Conservation (phyloP, 2,113 vertebrate genomes). For the Dermatemys mawii region DNA sequence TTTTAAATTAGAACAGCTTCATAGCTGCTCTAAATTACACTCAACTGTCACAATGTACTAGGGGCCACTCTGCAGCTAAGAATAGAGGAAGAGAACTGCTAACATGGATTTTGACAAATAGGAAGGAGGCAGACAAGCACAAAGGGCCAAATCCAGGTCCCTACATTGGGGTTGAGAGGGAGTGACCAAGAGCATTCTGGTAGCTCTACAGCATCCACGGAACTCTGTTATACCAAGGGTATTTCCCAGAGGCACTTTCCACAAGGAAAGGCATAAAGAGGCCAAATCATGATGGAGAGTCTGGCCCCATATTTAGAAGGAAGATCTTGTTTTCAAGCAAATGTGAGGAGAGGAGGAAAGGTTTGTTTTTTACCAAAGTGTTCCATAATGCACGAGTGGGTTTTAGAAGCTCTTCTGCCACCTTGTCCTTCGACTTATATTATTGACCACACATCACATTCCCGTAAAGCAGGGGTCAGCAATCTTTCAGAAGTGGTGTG, state of each 20-base stretch:
- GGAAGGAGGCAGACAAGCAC: neutral
- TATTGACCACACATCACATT: neutral
- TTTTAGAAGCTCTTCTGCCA: neutral
- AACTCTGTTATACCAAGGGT: neutral
- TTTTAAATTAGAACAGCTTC: neutral
- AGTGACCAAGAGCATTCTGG: neutral
- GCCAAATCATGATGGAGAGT: neutral
- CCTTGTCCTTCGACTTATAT: rapidly evolving
- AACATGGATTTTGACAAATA: neutral
- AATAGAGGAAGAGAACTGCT: neutral
- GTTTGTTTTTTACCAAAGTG: neutral
- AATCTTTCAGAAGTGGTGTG: too few species aligned
- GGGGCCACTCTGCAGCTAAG: neutral
- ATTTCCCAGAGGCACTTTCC: neutral
- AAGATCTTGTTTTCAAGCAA: neutral
- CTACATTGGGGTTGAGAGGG: neutral
- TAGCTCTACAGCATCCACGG: neutral
- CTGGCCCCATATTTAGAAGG: neutral
- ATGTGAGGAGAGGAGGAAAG: neutral
- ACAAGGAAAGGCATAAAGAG: neutral
- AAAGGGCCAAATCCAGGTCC: neutral
- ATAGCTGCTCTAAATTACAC: neutral
- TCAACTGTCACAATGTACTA: neutral
- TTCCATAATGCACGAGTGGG: neutral
- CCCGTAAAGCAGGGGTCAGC: too few species aligned